Base-by-base conservation (phyloP, 2,888 invertebrate genomes). In the Baccha elongata region DNA sequence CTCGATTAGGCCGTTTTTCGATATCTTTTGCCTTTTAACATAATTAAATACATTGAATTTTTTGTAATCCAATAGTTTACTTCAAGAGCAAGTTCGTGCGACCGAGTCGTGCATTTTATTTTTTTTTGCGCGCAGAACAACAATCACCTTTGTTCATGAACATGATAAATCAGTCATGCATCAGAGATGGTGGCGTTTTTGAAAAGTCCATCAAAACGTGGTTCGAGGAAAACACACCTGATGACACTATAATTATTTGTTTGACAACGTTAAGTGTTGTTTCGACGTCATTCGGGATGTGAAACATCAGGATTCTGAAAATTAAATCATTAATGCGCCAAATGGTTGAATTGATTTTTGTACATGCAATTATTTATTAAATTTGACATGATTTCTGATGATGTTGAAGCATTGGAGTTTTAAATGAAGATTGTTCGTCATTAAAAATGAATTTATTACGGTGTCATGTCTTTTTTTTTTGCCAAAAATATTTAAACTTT, bases 151-250 rank as follows among this genome's bases (percentile, higher is more conserved):
- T 0, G 4, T 17, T 17, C n/a, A n/a, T n/a, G n/a, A n/a, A 32
- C 17, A n/a, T 32, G 52, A 23, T 23, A 23, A 23, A 23, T 32
- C 32, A 52, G 17, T 52, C 17, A 19, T 52, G 17, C 29, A 17
- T 52, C 52, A 52, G 32, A 26, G 26, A 13, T 29, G 11, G 15
- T 5, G 1, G 5, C 8, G 15, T 32, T 50, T 50, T 11, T 10
- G 26, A 52, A 26, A 52, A 10, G 3, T 52, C 32, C 17, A 52
- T 17, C 11, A 32, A 32, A 52, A 10, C n/a, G 32, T 11, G 17
- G 52, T 52, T 32, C 32, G 17, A 17, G 32, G 29, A 52, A 52
- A 17, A 52, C 29, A 11, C 17, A 52, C 1, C 17, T 52, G 29
- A 29, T 32, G 52, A 52, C 52, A 32, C 29, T 11, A 6, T n/a